Evolutionary conservation across 2,888 invertebrate genomes (phyloP).

Genomic region (Subacronicta megacephala): DNA sequence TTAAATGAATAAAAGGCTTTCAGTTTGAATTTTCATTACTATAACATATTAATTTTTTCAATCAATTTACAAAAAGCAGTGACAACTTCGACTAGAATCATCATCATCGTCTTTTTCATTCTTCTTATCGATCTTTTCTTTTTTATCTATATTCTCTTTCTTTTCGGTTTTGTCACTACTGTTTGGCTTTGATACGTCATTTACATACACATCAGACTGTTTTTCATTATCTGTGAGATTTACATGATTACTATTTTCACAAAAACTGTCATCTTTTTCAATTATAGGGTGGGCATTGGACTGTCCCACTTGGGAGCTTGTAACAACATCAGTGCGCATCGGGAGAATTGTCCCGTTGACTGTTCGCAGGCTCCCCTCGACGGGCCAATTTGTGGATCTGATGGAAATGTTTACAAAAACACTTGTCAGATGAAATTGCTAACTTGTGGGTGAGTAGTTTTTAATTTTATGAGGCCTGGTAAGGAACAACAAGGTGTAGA

Average conservation of each 20-base stretch:
- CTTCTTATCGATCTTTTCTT: neutral
- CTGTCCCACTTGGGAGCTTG: conserved; percentile 96
- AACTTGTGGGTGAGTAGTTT: conserved; percentile 94
- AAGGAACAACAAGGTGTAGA: too few relatives aligned
- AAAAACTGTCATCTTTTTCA: conserved; percentile 7
- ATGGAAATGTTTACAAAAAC: conserved; percentile 97
- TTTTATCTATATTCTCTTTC: neutral
- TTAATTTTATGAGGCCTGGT: too few relatives aligned
- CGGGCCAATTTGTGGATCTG: conserved; percentile 97
- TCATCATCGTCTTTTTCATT: neutral
- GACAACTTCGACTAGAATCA: neutral
- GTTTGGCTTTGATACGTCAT: too few relatives aligned
- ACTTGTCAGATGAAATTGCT: conserved; percentile 97
- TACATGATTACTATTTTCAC: neutral
- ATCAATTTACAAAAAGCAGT: neutral
- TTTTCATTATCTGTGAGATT: neutral
- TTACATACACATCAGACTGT: neutral
- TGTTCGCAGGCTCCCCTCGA: conserved; percentile 96
- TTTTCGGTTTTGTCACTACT: neutral
- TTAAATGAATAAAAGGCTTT: neutral
- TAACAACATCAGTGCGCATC: conserved; percentile 93
- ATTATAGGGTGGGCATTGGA: conserved; percentile 93
- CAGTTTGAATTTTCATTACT: neutral
- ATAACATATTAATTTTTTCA: neutral
- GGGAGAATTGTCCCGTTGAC: conserved; percentile 96